phyloP scores from a whole-genome alignment of 92 coral and sea anemone species.

The Metridium senile region DNA sequence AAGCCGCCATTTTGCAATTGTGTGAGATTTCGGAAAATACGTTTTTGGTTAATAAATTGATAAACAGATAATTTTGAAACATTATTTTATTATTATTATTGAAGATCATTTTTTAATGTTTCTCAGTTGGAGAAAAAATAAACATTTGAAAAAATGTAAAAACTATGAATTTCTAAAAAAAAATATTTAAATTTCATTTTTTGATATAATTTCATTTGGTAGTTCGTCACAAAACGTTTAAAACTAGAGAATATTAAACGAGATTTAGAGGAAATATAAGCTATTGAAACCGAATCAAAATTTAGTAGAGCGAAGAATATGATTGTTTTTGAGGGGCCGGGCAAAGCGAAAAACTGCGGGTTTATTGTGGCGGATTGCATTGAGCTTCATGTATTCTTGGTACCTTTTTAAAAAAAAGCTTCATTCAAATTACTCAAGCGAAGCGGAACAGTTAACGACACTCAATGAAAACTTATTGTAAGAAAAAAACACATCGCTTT shows the following conservation, averaged over 20 bases:
- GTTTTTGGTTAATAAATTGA: no score
- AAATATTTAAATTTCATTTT: no score
- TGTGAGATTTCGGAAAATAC: no score
- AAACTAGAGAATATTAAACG: neutral
- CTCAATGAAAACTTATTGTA: no score
- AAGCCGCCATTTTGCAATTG: neutral
- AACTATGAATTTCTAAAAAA: neutral
- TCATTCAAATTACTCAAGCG: neutral
- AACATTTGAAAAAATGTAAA: no score
- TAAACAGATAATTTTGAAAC: no score
- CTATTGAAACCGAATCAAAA: neutral
- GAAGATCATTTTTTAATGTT: neutral
- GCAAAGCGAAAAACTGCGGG: slow-evolving; percentile 1
- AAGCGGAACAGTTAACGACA: no score
- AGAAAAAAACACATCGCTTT: no score
- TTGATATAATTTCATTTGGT: no score
- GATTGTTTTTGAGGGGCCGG: neutral
- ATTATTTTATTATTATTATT: no score
- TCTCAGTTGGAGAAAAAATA: neutral
- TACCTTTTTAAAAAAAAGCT: neutral
- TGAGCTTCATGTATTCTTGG: neutral
- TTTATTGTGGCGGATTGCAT: neutral
- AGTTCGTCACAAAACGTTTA: no score
- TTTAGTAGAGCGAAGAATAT: slow-evolving; percentile 6
- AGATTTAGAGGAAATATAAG: neutral